These are phyloP conservation scores for Dendronephthya gigantea DNA, from an alignment of 64 coral and sea anemone species.

Conservation along the genomic window DNA sequence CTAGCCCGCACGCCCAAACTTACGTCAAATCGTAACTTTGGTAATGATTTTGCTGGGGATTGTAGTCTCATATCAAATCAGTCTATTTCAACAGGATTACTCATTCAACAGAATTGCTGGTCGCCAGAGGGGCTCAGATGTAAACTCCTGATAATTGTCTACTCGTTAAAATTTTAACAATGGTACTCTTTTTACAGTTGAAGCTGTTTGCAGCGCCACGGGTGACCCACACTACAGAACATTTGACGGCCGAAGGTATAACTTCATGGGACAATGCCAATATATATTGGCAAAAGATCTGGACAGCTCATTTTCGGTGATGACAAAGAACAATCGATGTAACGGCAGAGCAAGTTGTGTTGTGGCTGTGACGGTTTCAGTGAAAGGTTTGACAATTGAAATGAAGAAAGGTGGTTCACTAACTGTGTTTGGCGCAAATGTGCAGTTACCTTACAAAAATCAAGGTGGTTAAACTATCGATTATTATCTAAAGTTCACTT, in stretches of 20 bases:
- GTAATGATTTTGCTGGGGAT: no score
- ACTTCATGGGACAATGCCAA: not conserved
- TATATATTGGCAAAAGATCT: conserved; percentile 3
- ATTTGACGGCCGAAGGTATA: not conserved
- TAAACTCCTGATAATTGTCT: no score
- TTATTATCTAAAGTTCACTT: no score
- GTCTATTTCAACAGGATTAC: no score
- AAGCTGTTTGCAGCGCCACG: not conserved
- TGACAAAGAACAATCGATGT: not conserved
- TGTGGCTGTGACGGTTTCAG: not conserved
- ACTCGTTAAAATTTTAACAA: not conserved
- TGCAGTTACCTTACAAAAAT: not conserved
- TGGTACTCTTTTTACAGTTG: not conserved
- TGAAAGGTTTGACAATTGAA: not conserved
- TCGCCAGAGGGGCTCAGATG: no score
- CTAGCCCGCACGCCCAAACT: no score
- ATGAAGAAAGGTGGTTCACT: not conserved
- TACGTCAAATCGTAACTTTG: no score
- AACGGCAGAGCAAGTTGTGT: not conserved
- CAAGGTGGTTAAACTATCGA: not conserved
- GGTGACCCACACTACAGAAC: conserved; percentile 4
- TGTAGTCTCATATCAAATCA: no score
- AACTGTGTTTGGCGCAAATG: not conserved
- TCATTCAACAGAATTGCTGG: no score
- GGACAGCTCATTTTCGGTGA: not conserved